These are phyloP conservation scores for Monochamus saltuarius DNA, from an alignment of 1,140 invertebrate genomes.

Conservation along the genomic window DNA sequence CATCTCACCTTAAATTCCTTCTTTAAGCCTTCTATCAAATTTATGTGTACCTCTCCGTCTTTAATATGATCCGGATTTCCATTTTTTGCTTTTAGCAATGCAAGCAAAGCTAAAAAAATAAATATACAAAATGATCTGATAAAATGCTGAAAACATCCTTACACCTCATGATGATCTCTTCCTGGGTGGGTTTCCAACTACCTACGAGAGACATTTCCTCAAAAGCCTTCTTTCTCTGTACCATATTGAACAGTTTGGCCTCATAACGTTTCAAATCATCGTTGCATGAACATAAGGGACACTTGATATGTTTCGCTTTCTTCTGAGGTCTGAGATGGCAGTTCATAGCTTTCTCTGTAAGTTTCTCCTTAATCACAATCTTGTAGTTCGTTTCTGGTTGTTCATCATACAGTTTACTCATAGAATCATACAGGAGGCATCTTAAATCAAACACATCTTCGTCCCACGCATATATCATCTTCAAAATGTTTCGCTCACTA, in stretches of 20 bases:
- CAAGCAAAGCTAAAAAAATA: conserved; percentile 34
- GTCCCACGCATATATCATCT: conserved; percentile 31
- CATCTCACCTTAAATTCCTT: conserved; percentile 67
- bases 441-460: conserved; percentile 27
- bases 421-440: conserved; percentile 16
- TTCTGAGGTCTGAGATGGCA: conserved; percentile 65
- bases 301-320: conserved; percentile 44
- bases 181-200: conserved; percentile 55
- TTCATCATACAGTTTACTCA: conserved; percentile 26
- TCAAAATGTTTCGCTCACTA: conserved; percentile 5
- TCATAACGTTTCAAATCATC: conserved; percentile 59
- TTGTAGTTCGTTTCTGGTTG: conserved; percentile 23
- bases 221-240: conserved; percentile 25
- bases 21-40: conserved; percentile 62
- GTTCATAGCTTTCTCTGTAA: conserved; percentile 61
- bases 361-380: conserved; percentile 38
- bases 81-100: conserved; percentile 37
- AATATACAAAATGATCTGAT: not conserved
- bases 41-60: conserved; percentile 59
- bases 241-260: conserved; percentile 53
- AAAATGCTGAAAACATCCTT: conserved; percentile 22
- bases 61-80: conserved; percentile 49
- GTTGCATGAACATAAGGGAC: conserved; percentile 57
- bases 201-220: conserved; percentile 50
- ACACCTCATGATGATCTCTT: conserved; percentile 60